Evolutionary conservation across 2,797 vertebrate species (phyloP).

Genomic region (Cyprinella venusta): DNA sequence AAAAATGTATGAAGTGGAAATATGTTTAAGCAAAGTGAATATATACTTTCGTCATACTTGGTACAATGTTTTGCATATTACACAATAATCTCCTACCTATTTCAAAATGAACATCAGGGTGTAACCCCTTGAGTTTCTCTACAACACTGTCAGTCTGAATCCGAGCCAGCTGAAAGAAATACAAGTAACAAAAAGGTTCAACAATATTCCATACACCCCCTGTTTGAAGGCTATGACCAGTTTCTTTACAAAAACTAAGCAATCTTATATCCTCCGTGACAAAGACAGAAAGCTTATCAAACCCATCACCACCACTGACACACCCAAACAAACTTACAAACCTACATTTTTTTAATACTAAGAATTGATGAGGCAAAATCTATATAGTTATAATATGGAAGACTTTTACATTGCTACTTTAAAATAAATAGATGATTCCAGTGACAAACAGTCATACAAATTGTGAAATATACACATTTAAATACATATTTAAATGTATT

Average conservation of each 20-base stretch:
- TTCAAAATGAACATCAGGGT: constrained; percentile 84
- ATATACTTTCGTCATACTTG: background rate
- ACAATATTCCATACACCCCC: background rate
- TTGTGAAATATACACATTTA: background rate
- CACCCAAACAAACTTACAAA: constrained; percentile 25
- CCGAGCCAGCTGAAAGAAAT: constrained; percentile 84
- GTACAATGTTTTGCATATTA: background rate
- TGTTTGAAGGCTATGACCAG: background rate
- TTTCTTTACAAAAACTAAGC: background rate
- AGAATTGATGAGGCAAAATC: background rate
- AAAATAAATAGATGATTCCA: background rate
- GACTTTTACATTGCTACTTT: background rate
- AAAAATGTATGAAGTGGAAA: background rate
- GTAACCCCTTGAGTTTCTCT: constrained; percentile 78
- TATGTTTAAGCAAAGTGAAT: background rate
- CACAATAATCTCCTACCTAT: constrained; percentile 77
- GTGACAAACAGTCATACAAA: background rate
- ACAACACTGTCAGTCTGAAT: constrained; percentile 94
- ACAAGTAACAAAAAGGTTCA: background rate
- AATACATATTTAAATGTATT: background rate
- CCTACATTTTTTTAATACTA: background rate
- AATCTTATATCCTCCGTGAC: background rate
- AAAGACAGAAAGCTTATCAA: constrained; percentile 41
- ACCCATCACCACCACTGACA: constrained; percentile 7
- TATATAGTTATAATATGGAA: background rate